Evolutionary conservation across 2,113 vertebrate species (phyloP), one percentile per base, ranked within the genome.

Genomic region (Amblyopsis rosae): DNA sequence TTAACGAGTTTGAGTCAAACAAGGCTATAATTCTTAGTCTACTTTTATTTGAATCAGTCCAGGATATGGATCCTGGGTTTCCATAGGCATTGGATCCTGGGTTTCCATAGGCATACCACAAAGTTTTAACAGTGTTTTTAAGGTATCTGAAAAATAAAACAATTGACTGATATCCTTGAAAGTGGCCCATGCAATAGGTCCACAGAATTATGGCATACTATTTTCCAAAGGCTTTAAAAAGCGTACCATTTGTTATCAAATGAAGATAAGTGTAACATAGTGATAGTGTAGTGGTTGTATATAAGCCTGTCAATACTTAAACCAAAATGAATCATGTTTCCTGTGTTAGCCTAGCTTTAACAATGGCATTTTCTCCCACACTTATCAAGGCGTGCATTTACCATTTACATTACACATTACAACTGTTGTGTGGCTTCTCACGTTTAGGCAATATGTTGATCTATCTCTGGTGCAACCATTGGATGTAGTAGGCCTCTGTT

Each of bases 401-500:
- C 35, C 4, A 26, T 26, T 41, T 41, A 41, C 35, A 41, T 41
- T 41, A 41, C 35, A 41, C 35, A 41, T 41, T 41, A 41, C 35
- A 41, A 41, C 0, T 41, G 35, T 41, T 41, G 4, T 41, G 35
- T 6, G 35, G 6, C 35, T 41, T 41, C 6, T 41, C 35, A 41
- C 3, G 12, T 67, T 80, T 11, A 49, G 67, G 50, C 72, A 49
- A 16, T 41, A 16, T n/a, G 53, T 41, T 41, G 35, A 41, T 63
- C 57, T 32, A 53, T 76, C 51, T 17, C 46, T 15, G n/a, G 17
- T 17, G n/a, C 48, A 45, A 32, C 3, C 53, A 11, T 0, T 59
- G 49, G 67, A 72, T 56, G 45, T 41, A 41, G 26, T 26, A 26
- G 26, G 1, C 26, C 26, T 26, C 26, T 41, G 35, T 3, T 19